phyloP scores from a whole-genome alignment of 2,888 invertebrate genomes.

The Sinodicranocentrus sp. region DNA sequence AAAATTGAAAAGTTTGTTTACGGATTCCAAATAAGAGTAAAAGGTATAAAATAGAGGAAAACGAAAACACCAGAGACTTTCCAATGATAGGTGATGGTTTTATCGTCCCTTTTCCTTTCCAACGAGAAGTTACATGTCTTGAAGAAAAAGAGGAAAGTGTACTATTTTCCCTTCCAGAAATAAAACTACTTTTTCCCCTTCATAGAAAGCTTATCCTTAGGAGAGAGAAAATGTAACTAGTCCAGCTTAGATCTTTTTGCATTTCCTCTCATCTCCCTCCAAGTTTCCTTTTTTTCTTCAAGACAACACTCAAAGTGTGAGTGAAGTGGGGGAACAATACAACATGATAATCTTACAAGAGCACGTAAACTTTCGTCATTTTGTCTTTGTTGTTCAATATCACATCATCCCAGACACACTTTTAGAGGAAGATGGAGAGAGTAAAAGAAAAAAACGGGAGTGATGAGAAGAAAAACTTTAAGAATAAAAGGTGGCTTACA shows the following conservation, averaged over 20 bases:
- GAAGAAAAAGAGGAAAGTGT: no score
- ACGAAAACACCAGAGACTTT: background rate
- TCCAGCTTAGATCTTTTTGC: no score
- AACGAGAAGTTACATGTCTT: no score
- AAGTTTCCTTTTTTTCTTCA: background rate
- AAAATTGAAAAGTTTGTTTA: slow-evolving; percentile 63
- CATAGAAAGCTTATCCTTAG: no score
- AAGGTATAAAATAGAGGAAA: background rate
- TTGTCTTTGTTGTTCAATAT: slow-evolving; percentile 48
- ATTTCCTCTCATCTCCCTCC: no score
- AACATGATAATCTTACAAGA: slow-evolving; percentile 42
- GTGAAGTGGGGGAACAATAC: slow-evolving; percentile 21
- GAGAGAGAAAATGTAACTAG: no score
- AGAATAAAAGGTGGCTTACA: slow-evolving; percentile 46
- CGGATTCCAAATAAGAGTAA: slow-evolving; percentile 39
- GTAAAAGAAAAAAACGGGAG: background rate
- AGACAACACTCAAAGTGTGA: background rate
- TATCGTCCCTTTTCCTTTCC: slow-evolving; percentile 29
- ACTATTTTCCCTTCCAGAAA: no score
- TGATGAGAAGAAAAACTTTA: slow-evolving; percentile 24
- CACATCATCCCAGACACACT: slow-evolving; percentile 30
- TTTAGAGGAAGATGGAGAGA: background rate
- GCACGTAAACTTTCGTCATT: slow-evolving; percentile 41
- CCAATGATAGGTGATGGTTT: slow-evolving; percentile 27
- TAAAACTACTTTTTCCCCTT: no score